phyloP scores from a whole-genome alignment of 2,888 invertebrate species.

The Drosophila trichaetosa region DNA sequence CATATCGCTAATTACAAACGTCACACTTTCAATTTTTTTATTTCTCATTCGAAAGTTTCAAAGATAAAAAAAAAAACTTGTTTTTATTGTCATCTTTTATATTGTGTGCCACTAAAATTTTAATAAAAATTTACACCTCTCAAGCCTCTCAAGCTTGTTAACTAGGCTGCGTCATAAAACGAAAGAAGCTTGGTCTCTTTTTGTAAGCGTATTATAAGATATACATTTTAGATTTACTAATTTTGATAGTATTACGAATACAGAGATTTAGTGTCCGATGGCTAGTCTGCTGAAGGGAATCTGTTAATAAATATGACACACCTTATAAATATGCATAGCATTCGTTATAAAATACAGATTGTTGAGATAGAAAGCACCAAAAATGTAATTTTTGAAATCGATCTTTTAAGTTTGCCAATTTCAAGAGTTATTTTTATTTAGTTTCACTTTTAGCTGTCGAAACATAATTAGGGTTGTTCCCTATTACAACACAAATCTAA shows the following conservation, averaged over 20 bases:
- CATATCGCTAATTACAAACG: slow-evolving; percentile 45
- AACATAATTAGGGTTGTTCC: neutral
- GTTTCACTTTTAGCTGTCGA: neutral
- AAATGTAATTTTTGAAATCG: neutral
- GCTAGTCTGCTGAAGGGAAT: neutral
- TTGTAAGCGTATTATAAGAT: neutral
- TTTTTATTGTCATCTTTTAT: slow-evolving; percentile 30
- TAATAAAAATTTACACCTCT: slow-evolving; percentile 31
- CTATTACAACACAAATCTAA: neutral
- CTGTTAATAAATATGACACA: neutral
- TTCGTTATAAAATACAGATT: neutral
- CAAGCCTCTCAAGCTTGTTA: neutral
- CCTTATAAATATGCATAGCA: neutral
- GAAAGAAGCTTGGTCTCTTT: neutral
- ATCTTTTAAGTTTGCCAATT: neutral
- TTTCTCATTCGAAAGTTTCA: slow-evolving; percentile 43
- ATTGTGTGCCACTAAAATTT: slow-evolving; percentile 38
- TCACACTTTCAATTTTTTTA: slow-evolving; percentile 64
- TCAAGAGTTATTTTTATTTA: neutral
- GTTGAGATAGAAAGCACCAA: neutral
- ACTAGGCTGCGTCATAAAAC: neutral
- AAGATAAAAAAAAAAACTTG: slow-evolving; percentile 7
- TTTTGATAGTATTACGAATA: neutral
- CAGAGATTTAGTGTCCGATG: neutral
- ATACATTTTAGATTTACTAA: neutral